Evolutionary conservation across 2,113 vertebrate genomes (phyloP), one percentile per base, ranked within the genome.

Genomic region (Chloropsis cyanopogon): DNA sequence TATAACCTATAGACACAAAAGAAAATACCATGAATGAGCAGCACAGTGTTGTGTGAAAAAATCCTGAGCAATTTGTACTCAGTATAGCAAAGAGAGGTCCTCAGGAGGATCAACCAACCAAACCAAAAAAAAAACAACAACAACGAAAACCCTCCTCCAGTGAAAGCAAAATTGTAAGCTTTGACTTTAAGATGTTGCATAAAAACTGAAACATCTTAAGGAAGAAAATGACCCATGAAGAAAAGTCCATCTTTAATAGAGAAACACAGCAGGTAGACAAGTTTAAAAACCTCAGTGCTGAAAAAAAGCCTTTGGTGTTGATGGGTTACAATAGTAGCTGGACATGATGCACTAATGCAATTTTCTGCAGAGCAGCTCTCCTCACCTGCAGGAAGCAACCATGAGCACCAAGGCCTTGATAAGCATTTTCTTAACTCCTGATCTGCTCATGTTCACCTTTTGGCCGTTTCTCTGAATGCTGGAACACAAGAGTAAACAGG

Each of bases 351-450:
- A 37, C 9, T 41, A 41, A 46, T 3, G 11, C 4, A 6, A n/a
- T 47, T 61, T 76, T 46, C 25, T 18, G 37, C 39, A 47, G 54
- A 41, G 41, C 7, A 68, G 33, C 68, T 69, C 24, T 41, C 17
- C 26, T 79, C 44, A n/a, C 19, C 29, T 64, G 49, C 35, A 57
- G 64, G 50, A 31, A 83, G 57, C 56, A 49, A 31, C 14, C 17
- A 29, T 1, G 12, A 56, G 20, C 0, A 0, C 7, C 22, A 29
- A 53, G 53, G 12, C 18, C 49, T 3, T 1, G 10, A 20, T 0
- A 20, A 7, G 31, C 11, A 12, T 28, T 60, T 87, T 59, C 14
- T 37, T 44, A 53, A 52, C 12, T 83, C 20, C 12, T 35, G 15
- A 56, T 37, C 23, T 1, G 7, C 33, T 57, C 24, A 2, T 0